Evolutionary conservation across 2,113 vertebrate species (phyloP).

Genomic region (Pitta sordida): DNA sequence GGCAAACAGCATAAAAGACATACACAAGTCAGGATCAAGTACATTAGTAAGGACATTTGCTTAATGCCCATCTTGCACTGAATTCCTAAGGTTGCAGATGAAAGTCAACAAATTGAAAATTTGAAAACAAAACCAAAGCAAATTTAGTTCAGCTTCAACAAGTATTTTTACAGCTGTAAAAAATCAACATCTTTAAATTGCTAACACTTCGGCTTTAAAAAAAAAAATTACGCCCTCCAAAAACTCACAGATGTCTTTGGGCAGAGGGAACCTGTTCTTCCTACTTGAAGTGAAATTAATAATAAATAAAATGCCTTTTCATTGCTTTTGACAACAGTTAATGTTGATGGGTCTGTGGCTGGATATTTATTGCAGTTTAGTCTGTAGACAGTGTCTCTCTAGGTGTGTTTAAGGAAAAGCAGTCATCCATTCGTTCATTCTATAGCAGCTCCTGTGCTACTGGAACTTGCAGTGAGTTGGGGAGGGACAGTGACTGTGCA

Average conservation of each 20-base stretch:
- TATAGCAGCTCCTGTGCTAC: background rate
- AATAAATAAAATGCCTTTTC: background rate
- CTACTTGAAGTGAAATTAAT: background rate
- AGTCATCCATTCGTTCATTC: background rate
- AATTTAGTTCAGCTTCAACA: background rate
- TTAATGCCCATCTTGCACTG: background rate
- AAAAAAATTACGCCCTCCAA: background rate
- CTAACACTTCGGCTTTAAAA: background rate
- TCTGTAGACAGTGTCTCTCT: background rate
- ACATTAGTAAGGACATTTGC: background rate
- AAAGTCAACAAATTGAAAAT: background rate
- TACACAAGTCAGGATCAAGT: background rate
- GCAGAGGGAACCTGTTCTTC: background rate
- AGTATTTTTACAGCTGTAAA: background rate
- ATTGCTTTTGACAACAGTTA: background rate
- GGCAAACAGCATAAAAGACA: constrained; percentile 13
- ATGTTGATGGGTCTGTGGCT: background rate
- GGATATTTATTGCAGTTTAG: background rate
- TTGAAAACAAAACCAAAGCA: background rate
- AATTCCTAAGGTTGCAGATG: background rate
- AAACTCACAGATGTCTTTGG: background rate
- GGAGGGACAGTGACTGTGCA: background rate
- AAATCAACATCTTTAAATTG: background rate
- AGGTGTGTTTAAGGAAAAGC: background rate
- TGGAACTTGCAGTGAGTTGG: background rate